Evolutionary conservation across 2,797 vertebrate species (phyloP).

Genomic region (Phalanger gymnotis): DNA sequence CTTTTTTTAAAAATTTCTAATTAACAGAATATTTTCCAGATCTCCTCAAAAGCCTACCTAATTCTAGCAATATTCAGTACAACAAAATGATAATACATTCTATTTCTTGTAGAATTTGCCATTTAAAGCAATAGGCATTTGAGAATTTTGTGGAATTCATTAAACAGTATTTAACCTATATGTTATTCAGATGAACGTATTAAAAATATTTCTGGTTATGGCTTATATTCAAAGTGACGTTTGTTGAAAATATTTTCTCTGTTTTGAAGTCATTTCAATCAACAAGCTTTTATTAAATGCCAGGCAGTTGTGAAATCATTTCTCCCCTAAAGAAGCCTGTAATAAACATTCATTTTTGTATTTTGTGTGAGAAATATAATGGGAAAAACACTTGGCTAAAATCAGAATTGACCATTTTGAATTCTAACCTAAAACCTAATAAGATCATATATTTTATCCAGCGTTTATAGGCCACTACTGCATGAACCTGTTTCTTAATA

Average conservation of each 20-base stretch:
- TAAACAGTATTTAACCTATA: conserved; percentile 18
- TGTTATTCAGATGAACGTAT: conserved; percentile 16
- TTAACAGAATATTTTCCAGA: background rate
- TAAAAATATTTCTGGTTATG: conserved; percentile 44
- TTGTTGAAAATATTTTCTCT: background rate
- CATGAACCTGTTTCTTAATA: background rate
- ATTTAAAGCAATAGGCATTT: background rate
- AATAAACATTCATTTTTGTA: background rate
- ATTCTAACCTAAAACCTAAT: conserved; percentile 18
- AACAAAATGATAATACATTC: background rate
- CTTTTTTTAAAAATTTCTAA: background rate
- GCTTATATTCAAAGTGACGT: conserved; percentile 2
- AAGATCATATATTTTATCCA: conserved; percentile 44
- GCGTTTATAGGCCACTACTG: background rate
- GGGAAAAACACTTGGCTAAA: conserved; percentile 29
- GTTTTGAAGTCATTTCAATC: background rate
- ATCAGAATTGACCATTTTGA: conserved; percentile 1
- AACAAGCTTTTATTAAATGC: background rate
- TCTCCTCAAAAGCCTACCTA: conserved; percentile 34
- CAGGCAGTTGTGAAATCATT: background rate
- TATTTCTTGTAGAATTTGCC: background rate
- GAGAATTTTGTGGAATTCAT: conserved; percentile 25
- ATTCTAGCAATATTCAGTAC: background rate
- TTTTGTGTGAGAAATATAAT: background rate
- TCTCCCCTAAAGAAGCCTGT: background rate